phyloP scores from a whole-genome alignment of 2,113 vertebrate species.

The Meleagris gallopavo region DNA sequence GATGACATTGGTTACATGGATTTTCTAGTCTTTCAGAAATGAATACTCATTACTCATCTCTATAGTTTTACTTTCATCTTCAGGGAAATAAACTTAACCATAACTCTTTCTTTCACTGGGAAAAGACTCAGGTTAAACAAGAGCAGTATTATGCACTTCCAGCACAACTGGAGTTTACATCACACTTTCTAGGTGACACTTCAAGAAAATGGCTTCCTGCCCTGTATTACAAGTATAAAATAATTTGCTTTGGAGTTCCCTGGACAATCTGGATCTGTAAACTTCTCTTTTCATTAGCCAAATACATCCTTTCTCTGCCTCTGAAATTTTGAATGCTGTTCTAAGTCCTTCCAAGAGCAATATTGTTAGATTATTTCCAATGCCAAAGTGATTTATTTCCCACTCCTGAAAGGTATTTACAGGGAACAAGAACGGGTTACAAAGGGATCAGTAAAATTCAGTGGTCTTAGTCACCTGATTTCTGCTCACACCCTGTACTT shows the following conservation, averaged over 20 bases:
- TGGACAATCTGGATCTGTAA: neutral
- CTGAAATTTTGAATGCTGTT: neutral
- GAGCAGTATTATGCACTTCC: conserved; percentile 15
- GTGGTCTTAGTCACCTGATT: neutral
- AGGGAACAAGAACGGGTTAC: neutral
- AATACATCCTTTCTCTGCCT: neutral
- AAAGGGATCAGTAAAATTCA: neutral
- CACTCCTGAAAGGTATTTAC: neutral
- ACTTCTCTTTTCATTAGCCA: conserved; percentile 33
- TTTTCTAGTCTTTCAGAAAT: neutral
- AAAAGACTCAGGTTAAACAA: conserved; percentile 40
- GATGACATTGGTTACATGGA: neutral
- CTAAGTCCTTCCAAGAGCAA: neutral
- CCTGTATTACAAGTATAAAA: neutral
- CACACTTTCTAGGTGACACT: conserved; percentile 23
- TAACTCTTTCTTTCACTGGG: neutral
- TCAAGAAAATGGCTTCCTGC: neutral
- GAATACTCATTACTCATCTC: neutral
- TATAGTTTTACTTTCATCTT: neutral
- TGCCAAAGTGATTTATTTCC: conserved; percentile 26
- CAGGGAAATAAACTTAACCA: neutral
- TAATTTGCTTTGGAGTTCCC: conserved; percentile 12
- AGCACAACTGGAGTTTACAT: neutral
- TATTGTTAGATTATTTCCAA: conserved; percentile 37
- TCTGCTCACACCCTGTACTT: neutral